A percentile compares a stretch with the other conserved stretches of the same genome.
phyloP scores from a whole-genome alignment of 2,888 invertebrate species.

The Hemithea aestivaria region DNA sequence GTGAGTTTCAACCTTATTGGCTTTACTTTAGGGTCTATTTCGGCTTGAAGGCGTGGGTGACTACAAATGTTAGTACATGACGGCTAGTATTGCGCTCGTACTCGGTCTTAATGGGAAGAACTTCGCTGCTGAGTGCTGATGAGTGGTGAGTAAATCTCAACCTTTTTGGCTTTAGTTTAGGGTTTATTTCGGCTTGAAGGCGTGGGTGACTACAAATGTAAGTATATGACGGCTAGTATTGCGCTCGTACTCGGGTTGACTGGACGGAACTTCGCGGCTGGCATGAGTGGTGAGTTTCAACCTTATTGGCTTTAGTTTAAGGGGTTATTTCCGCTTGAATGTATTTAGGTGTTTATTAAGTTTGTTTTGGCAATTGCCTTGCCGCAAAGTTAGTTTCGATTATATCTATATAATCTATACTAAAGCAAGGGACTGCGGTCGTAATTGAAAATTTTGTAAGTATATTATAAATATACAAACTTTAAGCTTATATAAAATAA shows the following conservation, averaged over 20 bases:
- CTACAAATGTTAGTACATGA: constrained; percentile 99
- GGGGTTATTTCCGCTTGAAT: too few relatives aligned
- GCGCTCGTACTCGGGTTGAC: constrained; percentile 95
- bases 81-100: constrained; percentile 94
- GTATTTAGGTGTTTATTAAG: too few relatives aligned
- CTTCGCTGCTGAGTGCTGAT: constrained; percentile 99
- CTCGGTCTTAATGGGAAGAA: constrained; percentile 97
- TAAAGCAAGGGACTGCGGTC: too few relatives aligned
- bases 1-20: constrained; percentile 55
- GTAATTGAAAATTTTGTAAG: too few relatives aligned
- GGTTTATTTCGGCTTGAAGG: constrained; percentile 81
- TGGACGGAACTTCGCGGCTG: constrained; percentile 99
- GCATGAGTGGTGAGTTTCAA: constrained; percentile 93
- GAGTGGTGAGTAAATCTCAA: constrained; percentile 88
- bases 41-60: constrained; percentile 89
- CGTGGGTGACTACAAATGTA: constrained; percentile 99
- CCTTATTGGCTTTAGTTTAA: too few relatives aligned
- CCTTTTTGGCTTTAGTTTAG: too few relatives aligned
- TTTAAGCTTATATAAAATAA: too few relatives aligned
- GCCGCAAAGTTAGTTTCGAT: too few relatives aligned
- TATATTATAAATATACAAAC: too few relatives aligned
- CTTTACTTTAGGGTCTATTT: too few relatives aligned
- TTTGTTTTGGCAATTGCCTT: too few relatives aligned
- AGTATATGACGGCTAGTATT: constrained; percentile 99
- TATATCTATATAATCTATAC: too few relatives aligned